These are phyloP conservation scores for Limnephilus rhombicus DNA, from an alignment of 2,888 invertebrate species.

Conservation along the genomic window DNA sequence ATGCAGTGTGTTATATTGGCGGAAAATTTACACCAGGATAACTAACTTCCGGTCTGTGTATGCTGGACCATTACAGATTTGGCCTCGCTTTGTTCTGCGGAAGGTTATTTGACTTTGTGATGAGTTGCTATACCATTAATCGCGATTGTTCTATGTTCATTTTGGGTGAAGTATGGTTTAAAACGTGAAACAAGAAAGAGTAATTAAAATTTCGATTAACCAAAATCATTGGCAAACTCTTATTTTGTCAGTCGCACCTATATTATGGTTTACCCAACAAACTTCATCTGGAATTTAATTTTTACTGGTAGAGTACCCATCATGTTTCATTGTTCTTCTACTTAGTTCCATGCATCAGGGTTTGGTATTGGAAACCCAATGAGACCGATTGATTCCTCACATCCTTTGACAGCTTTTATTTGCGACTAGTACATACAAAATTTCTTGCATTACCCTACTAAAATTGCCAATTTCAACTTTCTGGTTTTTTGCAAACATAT, in stretches of 20 bases:
- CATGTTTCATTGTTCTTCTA: too few species aligned
- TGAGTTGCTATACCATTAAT: not conserved
- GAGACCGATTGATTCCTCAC: too few species aligned
- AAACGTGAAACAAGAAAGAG: not conserved
- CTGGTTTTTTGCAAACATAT: not conserved
- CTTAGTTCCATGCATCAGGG: too few species aligned
- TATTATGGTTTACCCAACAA: too few species aligned
- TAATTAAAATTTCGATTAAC: too few species aligned
- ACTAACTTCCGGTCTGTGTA: slow-evolving; percentile 13
- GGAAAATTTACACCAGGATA: slow-evolving; percentile 24
- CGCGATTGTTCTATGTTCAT: not conserved
- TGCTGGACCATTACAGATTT: slow-evolving; percentile 29
- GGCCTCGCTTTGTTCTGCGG: slow-evolving; percentile 20
- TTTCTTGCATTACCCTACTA: not conserved
- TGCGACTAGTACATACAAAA: not conserved
- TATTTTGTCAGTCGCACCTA: too few species aligned
- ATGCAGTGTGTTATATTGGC: slow-evolving; percentile 7
- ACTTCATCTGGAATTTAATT: too few species aligned
- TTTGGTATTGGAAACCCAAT: too few species aligned
- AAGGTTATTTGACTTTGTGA: slow-evolving; percentile 47
- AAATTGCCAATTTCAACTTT: not conserved
- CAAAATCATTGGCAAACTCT: too few species aligned
- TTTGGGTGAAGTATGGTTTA: not conserved
- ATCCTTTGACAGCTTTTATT: too few species aligned
- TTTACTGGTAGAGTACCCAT: too few species aligned